Evolutionary conservation across 2,888 invertebrate species (phyloP), one percentile per base, ranked within the genome.

Genomic region (Athetis lepigone): DNA sequence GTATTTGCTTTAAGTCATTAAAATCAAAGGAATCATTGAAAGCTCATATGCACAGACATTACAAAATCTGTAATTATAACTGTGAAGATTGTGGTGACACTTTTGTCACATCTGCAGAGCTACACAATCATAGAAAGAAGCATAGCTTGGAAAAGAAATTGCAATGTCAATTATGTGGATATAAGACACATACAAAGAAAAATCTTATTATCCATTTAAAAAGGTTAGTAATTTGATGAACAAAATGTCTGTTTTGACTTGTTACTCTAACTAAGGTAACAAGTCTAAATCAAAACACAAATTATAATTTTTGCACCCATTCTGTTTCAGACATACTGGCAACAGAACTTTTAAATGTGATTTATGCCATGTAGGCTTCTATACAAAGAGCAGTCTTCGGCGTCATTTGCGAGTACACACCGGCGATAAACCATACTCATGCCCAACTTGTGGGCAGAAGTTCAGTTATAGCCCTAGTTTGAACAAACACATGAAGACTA

Each of bases 41-140:
- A 59, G 88, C 88, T 46, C 95, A 95, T 64, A 89, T 92, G 85
- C 88, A 89, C 57, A 84, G 95, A 37, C 95, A 95, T 81, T 90
- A 90, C 51, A 94, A 95, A 71, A 89, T 95, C 43, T 86, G 86
- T 46, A 93, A 95, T 75, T 95, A 86, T 61, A 95, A 87, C 61
- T 95, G 95, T 84, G 95, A 95, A 75, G 91, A 91, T 39, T 95
- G 95, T 83, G 95, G 95, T 11, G 87, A 87, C 43, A 92, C 91
- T 46, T 95, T 95, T 88, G 92, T 95, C 2, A 93, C 95, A 42
- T 88, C 88, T 49, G 91, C 94, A 23, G 95, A 95, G 77, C 79
- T 95, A 68, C 67, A 85, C n/a, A 94, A 92, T 70, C 95, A 95
- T 60, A 91, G 87, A 69, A 89, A 85, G 63, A 94, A 88, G 70